Evolutionary conservation across 2,888 invertebrate species (phyloP).

Genomic region (Phragmatobia fuliginosa): DNA sequence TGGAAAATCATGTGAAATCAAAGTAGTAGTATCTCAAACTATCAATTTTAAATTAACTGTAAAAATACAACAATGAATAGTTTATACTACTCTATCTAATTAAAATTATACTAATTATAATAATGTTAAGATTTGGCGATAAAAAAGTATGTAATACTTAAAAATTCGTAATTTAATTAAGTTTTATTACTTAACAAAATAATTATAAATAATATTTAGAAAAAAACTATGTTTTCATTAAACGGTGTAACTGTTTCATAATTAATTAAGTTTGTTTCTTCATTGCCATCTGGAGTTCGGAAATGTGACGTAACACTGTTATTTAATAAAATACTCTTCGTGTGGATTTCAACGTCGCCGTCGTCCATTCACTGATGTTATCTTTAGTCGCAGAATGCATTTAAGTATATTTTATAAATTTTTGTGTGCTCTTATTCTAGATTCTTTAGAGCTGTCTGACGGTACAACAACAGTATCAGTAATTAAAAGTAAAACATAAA

Average conservation of each 20-base stretch:
- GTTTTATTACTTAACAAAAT: slow-evolving; percentile 11
- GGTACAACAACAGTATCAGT: too few species aligned
- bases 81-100: background rate
- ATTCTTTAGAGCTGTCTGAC: background rate
- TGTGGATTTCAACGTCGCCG: background rate
- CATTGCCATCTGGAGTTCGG: slow-evolving; percentile 13
- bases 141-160: background rate
- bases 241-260: slow-evolving; percentile 29
- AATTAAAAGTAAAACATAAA: too few species aligned
- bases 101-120: background rate
- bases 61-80: too few species aligned
- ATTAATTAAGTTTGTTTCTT: slow-evolving; percentile 25
- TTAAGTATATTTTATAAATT: background rate
- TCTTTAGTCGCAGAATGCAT: background rate
- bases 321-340: background rate
- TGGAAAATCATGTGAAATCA: too few species aligned
- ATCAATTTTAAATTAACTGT: too few species aligned
- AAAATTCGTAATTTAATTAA: background rate
- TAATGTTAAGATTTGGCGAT: background rate
- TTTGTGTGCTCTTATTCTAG: background rate
- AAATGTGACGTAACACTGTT: slow-evolving; percentile 24
- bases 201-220: slow-evolving; percentile 23
- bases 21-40: too few species aligned
- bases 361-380: background rate
- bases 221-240: slow-evolving; percentile 5